phyloP scores from a whole-genome alignment of 2,797 vertebrate species.

The Hypotaenidia philippensis region DNA sequence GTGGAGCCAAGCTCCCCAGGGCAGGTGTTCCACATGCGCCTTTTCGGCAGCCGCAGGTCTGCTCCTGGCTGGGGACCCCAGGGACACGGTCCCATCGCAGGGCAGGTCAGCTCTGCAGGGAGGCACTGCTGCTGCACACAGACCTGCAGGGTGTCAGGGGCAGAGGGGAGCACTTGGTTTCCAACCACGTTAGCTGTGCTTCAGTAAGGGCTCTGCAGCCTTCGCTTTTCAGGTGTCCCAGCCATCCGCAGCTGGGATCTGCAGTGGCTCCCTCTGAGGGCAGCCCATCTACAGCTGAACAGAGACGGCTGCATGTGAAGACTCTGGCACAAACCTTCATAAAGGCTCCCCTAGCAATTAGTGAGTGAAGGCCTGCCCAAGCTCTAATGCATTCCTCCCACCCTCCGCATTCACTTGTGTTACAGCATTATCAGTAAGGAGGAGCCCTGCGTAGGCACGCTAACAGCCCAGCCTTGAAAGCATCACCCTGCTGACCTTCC shows the following conservation, averaged over 20 bases:
- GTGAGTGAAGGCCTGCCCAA: not conserved
- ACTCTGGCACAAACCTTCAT: not conserved
- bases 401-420: not conserved
- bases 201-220: not conserved
- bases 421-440: not conserved
- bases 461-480: not conserved
- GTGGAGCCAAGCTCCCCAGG: not conserved
- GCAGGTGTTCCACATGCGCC: not conserved
- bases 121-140: not conserved
- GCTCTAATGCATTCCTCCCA: not conserved
- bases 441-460: not conserved
- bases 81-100: not conserved
- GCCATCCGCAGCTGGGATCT: not conserved
- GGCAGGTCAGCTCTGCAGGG: not conserved
- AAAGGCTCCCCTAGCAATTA: not conserved
- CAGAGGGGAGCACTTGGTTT: not conserved
- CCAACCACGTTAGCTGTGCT: not conserved
- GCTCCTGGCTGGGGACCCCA: not conserved
- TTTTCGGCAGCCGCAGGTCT: not conserved
- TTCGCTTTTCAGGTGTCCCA: not conserved
- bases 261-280: not conserved
- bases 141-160: not conserved
- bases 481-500: not conserved
- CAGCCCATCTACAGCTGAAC: not conserved
- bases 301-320: fast-evolving